Evolutionary conservation across 2,888 invertebrate species (phyloP), one percentile per base, ranked within the genome.

Genomic region (Drosophila setosimentum): DNA sequence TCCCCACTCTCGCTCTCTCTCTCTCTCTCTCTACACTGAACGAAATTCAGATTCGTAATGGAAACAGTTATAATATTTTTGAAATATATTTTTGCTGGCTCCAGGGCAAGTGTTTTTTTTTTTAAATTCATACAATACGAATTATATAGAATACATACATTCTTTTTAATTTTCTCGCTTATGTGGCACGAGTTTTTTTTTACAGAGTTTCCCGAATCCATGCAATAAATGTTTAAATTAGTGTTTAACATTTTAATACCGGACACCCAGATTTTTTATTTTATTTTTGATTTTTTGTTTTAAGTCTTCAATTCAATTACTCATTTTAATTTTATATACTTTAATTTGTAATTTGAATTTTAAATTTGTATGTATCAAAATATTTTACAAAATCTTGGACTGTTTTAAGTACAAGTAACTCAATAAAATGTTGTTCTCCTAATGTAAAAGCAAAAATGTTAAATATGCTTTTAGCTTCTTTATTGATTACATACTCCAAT

Each of bases 21-120:
- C 53, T 35, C 37, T 16, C 18, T 13, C 58, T 50, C 48, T 48
- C 65, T 35, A 29, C 55, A 55, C 55, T 37, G 8, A 8, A n/a
- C 18, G 18, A 24, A 37, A 11, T 37, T 4, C 13, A 4, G 2
- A 16, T 21, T 16, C 13, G 21, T 16, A 16, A 42, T 21, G 42
- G 5, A 21, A 42, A 5, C 21, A 21, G 42, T 5, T 42, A 5
- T 11, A 42, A 42, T 5, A 21, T 11, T 42, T 11, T 11, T 42
- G 21, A 42, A 42, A 42, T 2, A 42, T 6, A 35, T 16, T 35
- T 16, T 13, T 16, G 35, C 35, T 16, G 33, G 33, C 33, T 33
- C 10, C 10, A 40, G 3, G 4, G 10, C 4, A 40, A 40, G n/a
- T 40, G 10, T 18, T 18, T 18, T 37, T 33, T 37, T 8, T 37